Conservation (phyloP, 2,113 vertebrate species). For the Spermophilus dauricus region DNA sequence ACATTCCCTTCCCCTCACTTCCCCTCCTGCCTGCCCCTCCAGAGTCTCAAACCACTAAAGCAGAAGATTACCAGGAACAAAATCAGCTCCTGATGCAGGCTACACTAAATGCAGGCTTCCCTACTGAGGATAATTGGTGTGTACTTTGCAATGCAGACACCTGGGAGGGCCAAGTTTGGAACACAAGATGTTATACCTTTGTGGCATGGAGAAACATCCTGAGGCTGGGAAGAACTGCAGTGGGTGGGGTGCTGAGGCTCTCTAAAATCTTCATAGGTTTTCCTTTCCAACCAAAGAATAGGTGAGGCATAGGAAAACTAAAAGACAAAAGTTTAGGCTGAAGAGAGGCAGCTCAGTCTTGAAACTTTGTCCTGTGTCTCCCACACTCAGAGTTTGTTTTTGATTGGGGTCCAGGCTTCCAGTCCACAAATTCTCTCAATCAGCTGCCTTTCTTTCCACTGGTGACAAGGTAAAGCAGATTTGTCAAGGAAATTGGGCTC, state of each 20-base stretch:
- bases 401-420: neutral
- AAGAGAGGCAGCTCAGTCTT: conserved; percentile 23
- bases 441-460: neutral
- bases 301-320: neutral
- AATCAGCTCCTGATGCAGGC: fast-evolving
- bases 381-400: neutral
- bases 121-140: neutral
- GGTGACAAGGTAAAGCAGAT: conserved; percentile 51
- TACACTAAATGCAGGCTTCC: neutral
- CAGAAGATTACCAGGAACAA: conserved; percentile 62
- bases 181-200: neutral
- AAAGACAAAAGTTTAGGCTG: neutral
- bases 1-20: neutral
- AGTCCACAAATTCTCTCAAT: conserved; percentile 1
- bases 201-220: neutral
- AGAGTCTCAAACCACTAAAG: conserved; percentile 45
- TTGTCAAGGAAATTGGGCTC: conserved; percentile 59
- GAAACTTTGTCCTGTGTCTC: neutral
- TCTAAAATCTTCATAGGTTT: conserved; percentile 12
- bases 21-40: neutral
- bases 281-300: conserved; percentile 28
- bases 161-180: conserved; percentile 27
- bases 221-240: neutral
- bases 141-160: neutral
- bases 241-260: neutral